phyloP scores from a whole-genome alignment of 2,797 vertebrate genomes.

The Tauraco hartlaubi region DNA sequence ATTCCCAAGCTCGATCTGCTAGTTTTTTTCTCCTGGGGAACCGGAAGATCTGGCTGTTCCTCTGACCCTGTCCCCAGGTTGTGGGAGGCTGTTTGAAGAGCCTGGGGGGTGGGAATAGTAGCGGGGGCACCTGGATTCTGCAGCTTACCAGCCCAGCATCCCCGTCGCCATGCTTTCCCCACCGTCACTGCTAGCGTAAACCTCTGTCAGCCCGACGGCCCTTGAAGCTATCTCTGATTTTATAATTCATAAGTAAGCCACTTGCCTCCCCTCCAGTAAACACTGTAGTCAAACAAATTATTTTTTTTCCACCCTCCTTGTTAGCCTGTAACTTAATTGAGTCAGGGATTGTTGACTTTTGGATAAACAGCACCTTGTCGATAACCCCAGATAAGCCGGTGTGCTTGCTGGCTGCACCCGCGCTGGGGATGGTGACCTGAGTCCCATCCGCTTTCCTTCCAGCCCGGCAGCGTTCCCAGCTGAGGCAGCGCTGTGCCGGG shows the following conservation, averaged over 20 bases:
- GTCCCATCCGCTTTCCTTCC: background rate
- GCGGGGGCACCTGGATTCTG: background rate
- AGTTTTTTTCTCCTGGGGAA: background rate
- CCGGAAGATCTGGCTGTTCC: background rate
- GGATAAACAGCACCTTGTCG: background rate
- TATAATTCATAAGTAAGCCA: background rate
- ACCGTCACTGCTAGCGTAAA: background rate
- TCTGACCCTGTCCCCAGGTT: background rate
- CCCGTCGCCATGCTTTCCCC: background rate
- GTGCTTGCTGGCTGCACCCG: background rate
- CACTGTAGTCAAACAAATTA: background rate
- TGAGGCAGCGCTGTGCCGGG: accelerated
- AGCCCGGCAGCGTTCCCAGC: background rate
- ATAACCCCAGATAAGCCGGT: background rate
- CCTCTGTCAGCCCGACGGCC: accelerated
- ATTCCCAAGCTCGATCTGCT: slow-evolving; percentile 1
- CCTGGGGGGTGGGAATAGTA: background rate
- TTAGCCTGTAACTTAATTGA: slow-evolving; percentile 16
- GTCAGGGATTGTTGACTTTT: background rate
- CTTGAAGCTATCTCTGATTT: background rate
- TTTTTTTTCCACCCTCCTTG: background rate
- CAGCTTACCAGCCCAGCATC: background rate
- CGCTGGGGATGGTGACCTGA: background rate
- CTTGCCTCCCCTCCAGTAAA: background rate
- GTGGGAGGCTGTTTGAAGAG: background rate